Percentiles rank a stretch among this genome's conserved stretches.
Conservation (phyloP, 2,797 vertebrate genomes). For the Syngnathus acus region DNA sequence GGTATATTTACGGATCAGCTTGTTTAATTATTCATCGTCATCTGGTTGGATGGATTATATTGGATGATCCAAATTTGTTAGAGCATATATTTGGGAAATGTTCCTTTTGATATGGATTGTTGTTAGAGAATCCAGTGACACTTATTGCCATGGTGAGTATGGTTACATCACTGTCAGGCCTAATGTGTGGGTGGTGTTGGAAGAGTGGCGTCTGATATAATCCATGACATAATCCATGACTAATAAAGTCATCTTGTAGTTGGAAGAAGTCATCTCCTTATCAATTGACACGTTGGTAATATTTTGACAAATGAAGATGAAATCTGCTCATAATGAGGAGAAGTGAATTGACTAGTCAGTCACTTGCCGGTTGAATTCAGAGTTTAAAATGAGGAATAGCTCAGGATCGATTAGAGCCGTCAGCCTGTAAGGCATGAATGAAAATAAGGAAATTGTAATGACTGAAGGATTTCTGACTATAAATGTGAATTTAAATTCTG, state of each 20-base stretch:
- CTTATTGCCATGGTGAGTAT: slow-evolving; percentile 8
- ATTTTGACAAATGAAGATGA: slow-evolving; percentile 4
- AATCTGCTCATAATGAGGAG: not conserved
- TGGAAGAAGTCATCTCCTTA: not conserved
- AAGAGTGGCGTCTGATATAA: slow-evolving; percentile 1
- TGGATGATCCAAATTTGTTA: slow-evolving; percentile 8
- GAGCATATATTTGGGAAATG: not conserved
- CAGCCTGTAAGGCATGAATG: not conserved
- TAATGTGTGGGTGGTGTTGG: not conserved
- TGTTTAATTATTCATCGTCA: slow-evolving; percentile 35
- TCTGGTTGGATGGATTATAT: slow-evolving; percentile 10
- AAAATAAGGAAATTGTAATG: not conserved
- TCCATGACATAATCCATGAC: slow-evolving; percentile 4
- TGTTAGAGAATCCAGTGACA: not conserved
- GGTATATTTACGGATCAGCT: slow-evolving; percentile 26
- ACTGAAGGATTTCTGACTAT: too few species aligned
- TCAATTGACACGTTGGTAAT: not conserved
- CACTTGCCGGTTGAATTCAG: not conserved
- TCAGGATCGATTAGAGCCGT: not conserved
- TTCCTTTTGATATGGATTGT: not conserved
- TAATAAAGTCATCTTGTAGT: slow-evolving; percentile 2
- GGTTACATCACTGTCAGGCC: slow-evolving; percentile 5
- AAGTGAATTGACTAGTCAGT: not conserved
- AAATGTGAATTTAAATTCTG: too few species aligned
- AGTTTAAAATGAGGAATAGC: not conserved